phyloP scores from a whole-genome alignment of 1,140 invertebrate species.

The Drosophila kurseongensis region DNA sequence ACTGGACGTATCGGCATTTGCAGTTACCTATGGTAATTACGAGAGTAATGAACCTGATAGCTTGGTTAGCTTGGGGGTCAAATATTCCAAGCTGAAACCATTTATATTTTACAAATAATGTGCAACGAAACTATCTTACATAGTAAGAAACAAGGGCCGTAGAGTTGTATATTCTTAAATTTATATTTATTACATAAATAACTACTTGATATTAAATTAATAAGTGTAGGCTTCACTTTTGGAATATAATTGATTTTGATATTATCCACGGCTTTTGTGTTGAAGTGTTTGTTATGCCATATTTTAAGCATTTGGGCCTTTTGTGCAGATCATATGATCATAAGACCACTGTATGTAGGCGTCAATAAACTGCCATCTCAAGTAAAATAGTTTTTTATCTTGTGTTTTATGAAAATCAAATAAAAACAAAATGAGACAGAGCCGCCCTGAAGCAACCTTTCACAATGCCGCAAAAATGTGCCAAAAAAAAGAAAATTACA shows the following conservation, averaged over 20 bases:
- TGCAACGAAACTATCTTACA: too few species aligned
- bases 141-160: too few species aligned
- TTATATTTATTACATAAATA: too few species aligned
- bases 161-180: too few species aligned
- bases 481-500: slow-evolving; percentile 45
- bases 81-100: neutral
- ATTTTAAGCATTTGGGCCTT: too few species aligned
- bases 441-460: slow-evolving; percentile 57
- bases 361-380: slow-evolving; percentile 8
- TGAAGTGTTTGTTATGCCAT: neutral
- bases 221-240: neutral
- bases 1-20: neutral
- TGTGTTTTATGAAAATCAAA: slow-evolving; percentile 6
- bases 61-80: neutral
- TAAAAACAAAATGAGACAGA: slow-evolving; percentile 3
- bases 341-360: slow-evolving; percentile 20
- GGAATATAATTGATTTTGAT: neutral
- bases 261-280: neutral
- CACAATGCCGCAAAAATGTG: slow-evolving; percentile 57
- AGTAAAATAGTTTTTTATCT: neutral
- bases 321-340: neutral
- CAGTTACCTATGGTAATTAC: slow-evolving; percentile 24
- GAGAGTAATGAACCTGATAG: slow-evolving; percentile 56
- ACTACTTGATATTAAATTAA: neutral
- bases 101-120: too few species aligned